A percentile compares a stretch with the other conserved stretches of the same genome.
These are phyloP conservation scores for Aelia acuminata DNA, from an alignment of 2,888 invertebrate genomes.

Conservation along the genomic window DNA sequence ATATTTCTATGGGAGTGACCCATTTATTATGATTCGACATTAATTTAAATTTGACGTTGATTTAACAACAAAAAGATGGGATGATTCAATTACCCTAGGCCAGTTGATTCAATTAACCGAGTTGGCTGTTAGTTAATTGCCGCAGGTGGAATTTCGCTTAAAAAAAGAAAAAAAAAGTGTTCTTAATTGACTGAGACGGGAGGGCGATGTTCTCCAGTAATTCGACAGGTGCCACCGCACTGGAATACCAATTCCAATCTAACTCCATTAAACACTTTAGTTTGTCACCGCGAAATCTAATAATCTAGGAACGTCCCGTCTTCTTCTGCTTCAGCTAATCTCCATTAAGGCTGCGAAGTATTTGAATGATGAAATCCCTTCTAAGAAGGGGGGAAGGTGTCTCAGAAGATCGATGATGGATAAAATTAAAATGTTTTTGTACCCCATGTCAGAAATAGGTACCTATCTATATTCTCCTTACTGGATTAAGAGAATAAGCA, in stretches of 20 bases:
- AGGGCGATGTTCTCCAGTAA: not conserved
- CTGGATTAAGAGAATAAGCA: too few relatives aligned
- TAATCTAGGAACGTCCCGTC: not conserved
- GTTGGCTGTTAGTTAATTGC: not conserved
- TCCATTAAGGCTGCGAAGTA: not conserved
- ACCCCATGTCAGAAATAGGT: too few relatives aligned
- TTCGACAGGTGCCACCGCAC: not conserved
- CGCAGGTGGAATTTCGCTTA: not conserved
- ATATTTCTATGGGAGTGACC: too few relatives aligned
- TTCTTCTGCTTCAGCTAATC: not conserved
- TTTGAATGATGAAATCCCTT: too few relatives aligned
- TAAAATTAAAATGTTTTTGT: too few relatives aligned
- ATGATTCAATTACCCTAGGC: not conserved
- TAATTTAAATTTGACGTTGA: too few relatives aligned
- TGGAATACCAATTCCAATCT: not conserved
- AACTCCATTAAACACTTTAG: constrained; percentile 26
- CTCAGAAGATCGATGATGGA: too few relatives aligned
- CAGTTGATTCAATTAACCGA: not conserved
- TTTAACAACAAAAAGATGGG: not conserved
- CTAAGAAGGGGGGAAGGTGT: too few relatives aligned
- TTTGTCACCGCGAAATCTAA: not conserved
- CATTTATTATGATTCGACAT: too few relatives aligned
- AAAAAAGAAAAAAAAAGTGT: not conserved
- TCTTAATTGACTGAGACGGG: not conserved
- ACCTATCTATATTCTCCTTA: too few relatives aligned